Percentiles rank a stretch among this genome's conserved stretches.
These are phyloP conservation scores for Pseudopodoces humilis DNA, from an alignment of 2,113 vertebrate genomes.

Conservation along the genomic window DNA sequence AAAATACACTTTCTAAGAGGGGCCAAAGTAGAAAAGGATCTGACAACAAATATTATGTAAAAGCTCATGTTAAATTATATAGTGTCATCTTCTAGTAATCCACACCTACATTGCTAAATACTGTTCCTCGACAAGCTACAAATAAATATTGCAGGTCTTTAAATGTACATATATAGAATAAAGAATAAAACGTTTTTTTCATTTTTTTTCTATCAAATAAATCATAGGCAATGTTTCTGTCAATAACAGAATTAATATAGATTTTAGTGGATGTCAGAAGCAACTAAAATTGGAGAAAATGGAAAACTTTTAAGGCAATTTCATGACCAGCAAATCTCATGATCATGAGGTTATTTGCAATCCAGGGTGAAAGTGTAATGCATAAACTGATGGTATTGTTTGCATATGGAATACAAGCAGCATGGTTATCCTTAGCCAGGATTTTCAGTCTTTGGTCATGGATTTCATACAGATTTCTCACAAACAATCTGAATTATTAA, in stretches of 20 bases:
- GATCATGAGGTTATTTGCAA: not conserved
- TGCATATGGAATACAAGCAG: not conserved
- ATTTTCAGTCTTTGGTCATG: not conserved
- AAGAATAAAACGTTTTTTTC: not conserved
- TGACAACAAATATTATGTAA: not conserved
- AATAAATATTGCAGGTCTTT: not conserved
- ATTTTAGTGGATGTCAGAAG: not conserved
- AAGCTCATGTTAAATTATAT: not conserved
- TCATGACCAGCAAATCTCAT: not conserved
- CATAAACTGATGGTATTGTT: not conserved
- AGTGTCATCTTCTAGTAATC: not conserved
- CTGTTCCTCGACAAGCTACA: not conserved
- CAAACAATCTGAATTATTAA: not conserved
- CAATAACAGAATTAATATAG: not conserved
- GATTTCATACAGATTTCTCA: not conserved
- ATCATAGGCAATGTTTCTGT: not conserved
- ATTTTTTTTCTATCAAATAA: not conserved
- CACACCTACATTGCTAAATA: not conserved
- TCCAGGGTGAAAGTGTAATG: not conserved
- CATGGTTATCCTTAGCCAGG: not conserved
- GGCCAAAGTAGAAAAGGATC: not conserved
- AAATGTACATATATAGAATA: not conserved
- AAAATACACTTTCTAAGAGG: not conserved
- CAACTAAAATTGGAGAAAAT: not conserved
- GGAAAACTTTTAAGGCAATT: not conserved